Base-by-base conservation (phyloP, 2,888 invertebrate genomes). In the Sarcophaga subvicina region DNA sequence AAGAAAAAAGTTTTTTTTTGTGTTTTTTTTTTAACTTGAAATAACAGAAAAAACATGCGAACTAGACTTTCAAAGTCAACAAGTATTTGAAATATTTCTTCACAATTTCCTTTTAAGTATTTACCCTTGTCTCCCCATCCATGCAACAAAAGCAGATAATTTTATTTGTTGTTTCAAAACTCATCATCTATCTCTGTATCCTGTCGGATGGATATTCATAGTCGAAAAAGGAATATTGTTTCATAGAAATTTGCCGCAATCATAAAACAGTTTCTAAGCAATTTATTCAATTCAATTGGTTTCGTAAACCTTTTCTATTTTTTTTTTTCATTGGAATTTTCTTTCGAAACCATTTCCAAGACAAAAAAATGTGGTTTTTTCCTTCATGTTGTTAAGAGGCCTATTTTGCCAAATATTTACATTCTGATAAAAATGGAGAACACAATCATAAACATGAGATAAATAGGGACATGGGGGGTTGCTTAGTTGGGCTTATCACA, bases 201-300 rank as follows among this genome's bases (percentile, higher is more conserved):
- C 63, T 22, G 45, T 17, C 47, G n/a, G 37, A 14, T 17, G n/a
- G 37, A 14, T 17, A 12, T 73, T 62, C 47, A 63, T 20, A 54
- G 12, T 14, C 17, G 1, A 17, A 54, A 54, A 54, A 54, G 54
- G 17, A 54, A 54, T 22, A 75, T 67, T 77, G 59, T 59, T 67
- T 67, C n/a, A 14, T 72, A 63, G 59, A 73, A 78, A 73, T 83
- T 78, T 78, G 73, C 73, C 72, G 47, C 80, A 73, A 80, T 80
- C 73, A 80, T 62, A 80, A 80, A 80, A 73, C 67, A 67, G 67
- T 80, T 80, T 45, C 80, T 73, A 60, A 22, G 47, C 80, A 73
- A 80, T 60, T 80, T 60, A 79, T 54, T 49, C 45, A 20, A 79
- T 66, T 63, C 67, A 67, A 47, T 73, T 27, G 66, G 5, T 71